phyloP scores from a whole-genome alignment of 2,797 vertebrate genomes.

The Megaceryle alcyon region DNA sequence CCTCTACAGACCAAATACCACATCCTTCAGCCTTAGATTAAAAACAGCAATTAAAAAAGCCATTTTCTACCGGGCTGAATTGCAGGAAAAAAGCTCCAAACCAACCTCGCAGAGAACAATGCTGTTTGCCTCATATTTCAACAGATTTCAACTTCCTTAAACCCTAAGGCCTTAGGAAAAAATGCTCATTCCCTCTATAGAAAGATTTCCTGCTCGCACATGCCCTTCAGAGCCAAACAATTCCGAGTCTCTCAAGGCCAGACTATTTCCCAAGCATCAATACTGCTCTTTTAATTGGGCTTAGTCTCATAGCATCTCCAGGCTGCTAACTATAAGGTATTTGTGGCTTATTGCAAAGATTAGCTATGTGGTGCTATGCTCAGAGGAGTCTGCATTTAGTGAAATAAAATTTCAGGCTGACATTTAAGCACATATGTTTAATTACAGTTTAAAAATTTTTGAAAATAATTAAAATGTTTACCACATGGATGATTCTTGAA shows the following conservation, averaged over 20 bases:
- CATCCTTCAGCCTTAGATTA: not conserved
- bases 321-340: not conserved
- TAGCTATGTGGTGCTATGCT: not conserved
- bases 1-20: not conserved
- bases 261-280: not conserved
- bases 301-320: not conserved
- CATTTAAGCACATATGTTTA: not conserved
- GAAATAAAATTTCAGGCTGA: not conserved
- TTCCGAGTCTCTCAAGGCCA: not conserved
- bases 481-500: not conserved
- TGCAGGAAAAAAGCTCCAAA: no score
- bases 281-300: fast-evolving
- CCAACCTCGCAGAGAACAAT: not conserved
- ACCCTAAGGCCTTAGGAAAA: not conserved
- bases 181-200: not conserved
- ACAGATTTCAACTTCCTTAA: not conserved
- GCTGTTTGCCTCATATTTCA: not conserved
- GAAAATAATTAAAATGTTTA: not conserved
- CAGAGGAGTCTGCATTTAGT: not conserved
- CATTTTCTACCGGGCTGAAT: not conserved
- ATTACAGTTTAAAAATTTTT: not conserved
- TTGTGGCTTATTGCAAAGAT: not conserved
- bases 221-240: not conserved
- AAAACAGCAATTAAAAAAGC: not conserved
- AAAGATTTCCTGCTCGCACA: not conserved